These are phyloP conservation scores for Lampris incognitus DNA, from an alignment of 2,113 vertebrate genomes.

Conservation along the genomic window DNA sequence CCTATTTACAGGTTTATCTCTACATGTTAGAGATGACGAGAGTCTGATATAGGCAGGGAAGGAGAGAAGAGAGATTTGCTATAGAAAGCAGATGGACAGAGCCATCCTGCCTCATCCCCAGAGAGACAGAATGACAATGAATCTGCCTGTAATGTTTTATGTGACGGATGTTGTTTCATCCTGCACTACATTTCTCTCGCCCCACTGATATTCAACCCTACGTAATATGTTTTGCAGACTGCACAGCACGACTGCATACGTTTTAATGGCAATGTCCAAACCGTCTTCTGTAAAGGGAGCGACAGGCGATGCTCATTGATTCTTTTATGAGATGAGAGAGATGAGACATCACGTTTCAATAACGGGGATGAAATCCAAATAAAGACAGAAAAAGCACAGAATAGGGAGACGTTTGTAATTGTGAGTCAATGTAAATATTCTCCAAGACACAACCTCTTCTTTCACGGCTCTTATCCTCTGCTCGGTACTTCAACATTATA, in stretches of 20 bases:
- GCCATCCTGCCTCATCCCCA: slow-evolving; percentile 35
- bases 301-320: slow-evolving; percentile 58
- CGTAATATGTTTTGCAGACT: slow-evolving; percentile 69
- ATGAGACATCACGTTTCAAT: slow-evolving; percentile 36
- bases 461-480: background rate
- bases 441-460: slow-evolving; percentile 3
- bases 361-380: slow-evolving; percentile 52
- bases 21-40: slow-evolving; percentile 25
- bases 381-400: background rate
- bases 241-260: slow-evolving; percentile 49
- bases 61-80: slow-evolving; percentile 12
- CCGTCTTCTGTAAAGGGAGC: slow-evolving; percentile 61
- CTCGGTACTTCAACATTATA: slow-evolving; percentile 7
- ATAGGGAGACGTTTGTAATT: slow-evolving; percentile 6
- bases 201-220: slow-evolving; percentile 44
- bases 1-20: slow-evolving; percentile 18
- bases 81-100: slow-evolving; percentile 41
- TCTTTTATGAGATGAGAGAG: slow-evolving; percentile 65
- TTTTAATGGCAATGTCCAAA: slow-evolving; percentile 68
- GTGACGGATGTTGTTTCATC: slow-evolving; percentile 70
- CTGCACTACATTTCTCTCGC: slow-evolving; percentile 63
- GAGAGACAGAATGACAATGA: slow-evolving; percentile 64
- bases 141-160: slow-evolving; percentile 71
- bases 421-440: slow-evolving; percentile 2
- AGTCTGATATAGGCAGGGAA: slow-evolving; percentile 39